Base-by-base conservation (phyloP, 2,113 vertebrate species). In the Terrapene triunguis region DNA sequence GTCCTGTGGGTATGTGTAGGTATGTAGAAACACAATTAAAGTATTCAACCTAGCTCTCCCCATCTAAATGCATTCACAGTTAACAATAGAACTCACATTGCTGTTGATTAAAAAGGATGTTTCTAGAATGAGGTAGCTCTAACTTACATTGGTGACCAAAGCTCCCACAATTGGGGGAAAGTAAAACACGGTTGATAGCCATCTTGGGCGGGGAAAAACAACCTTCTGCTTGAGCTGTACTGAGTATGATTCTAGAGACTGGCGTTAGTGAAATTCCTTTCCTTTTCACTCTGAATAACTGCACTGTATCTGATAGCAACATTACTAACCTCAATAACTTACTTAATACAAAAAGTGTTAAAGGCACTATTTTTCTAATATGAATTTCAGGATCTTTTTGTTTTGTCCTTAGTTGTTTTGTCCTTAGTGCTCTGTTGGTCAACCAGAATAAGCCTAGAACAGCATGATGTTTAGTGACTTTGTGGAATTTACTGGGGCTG, bases 161-260 rank as follows among this genome's bases (percentile, higher is more conserved):
- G 19, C 42, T 24, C 22, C 55, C 25, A 10, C 4, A 22, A 57
- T 2, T 57, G 55, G 8, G 21, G 55, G 22, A 10, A 57, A 44
- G 44, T 44, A 44, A 44, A 44, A 5, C 44, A 44, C 5, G 44
- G 44, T 6, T 44, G 44, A 44, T 44, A 44, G 6, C 44, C 44
- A 44, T 6, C 44, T 44, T 44, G 44, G 44, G 44, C 44, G 44
- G 44, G 44, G 6, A 57, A 57, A 24, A 4, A 27, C 54, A 57
- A 25, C 24, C 8, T 89, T 80, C 55, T 47, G 1, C 93, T 79
- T 89, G 11, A 14, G 17, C 32, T 84, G 16, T 51, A 22, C 81
- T 86, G 79, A 76, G 89, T 29, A 83, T 93, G 85, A 92, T 95
- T 94, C 89, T 96, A 13, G 55, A 91, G 89, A 82, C 78, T 93